Percentiles rank a stretch among this genome's conserved stretches.
Evolutionary conservation across 2,797 vertebrate species (phyloP).

Genomic region (Coluber constrictor): DNA sequence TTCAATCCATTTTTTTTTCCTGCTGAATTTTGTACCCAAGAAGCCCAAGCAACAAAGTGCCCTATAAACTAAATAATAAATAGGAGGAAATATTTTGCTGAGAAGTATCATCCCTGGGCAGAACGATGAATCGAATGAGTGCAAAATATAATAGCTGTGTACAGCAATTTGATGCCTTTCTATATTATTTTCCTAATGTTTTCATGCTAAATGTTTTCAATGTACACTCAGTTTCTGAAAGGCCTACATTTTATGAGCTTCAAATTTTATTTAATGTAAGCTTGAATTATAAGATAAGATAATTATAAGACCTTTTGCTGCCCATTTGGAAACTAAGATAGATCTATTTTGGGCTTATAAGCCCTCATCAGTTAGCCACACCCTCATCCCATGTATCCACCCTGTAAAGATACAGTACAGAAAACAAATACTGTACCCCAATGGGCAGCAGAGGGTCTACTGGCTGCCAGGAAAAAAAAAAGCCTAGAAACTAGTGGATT

Average conservation of each 20-base stretch:
- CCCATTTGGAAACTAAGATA: too few relatives aligned
- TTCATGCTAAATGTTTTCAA: background rate
- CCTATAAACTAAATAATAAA: conserved; percentile 3
- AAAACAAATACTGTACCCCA: too few relatives aligned
- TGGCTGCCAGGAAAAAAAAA: too few relatives aligned
- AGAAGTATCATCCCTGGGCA: background rate
- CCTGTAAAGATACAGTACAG: too few relatives aligned
- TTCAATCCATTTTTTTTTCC: background rate
- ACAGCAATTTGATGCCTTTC: background rate
- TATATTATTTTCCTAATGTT: background rate
- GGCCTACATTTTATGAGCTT: background rate
- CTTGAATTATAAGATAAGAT: background rate
- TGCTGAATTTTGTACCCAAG: background rate
- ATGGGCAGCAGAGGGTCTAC: too few relatives aligned
- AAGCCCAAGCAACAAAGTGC: background rate
- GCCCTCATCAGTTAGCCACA: too few relatives aligned
- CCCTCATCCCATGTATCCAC: too few relatives aligned
- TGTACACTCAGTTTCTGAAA: background rate
- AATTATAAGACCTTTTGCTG: too few relatives aligned
- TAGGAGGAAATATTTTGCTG: background rate
- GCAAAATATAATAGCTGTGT: background rate
- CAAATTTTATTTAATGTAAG: background rate
- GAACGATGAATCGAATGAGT: fast-evolving
- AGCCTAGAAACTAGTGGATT: too few relatives aligned
- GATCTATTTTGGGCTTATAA: too few relatives aligned